Evolutionary conservation across 2,113 vertebrate genomes (phyloP), one percentile per base, ranked within the genome.

Genomic region (Microtus ochrogaster): DNA sequence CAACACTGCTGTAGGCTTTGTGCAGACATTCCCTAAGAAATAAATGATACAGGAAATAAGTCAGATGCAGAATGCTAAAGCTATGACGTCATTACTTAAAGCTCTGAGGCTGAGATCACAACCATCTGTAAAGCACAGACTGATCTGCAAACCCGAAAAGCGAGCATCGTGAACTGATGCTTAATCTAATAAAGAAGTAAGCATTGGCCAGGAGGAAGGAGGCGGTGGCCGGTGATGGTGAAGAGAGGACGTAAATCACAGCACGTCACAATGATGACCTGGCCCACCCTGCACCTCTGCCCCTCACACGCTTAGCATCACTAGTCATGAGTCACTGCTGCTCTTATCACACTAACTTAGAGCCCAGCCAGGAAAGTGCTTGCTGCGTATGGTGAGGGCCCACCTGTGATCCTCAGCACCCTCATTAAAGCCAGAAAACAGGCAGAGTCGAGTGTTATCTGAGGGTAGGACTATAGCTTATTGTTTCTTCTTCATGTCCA

Each of bases 401-500:
- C n/a, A 36, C 21, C 52, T 61, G 39, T 39, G 36, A 39, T 16
- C 36, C 79, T 22, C 21, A 14, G 61, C 61, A 66, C 28, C 39
- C 16, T 7, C 82, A 28, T 33, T 65, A 55, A 68, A 68, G 65
- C 4, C 13, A 3, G 52, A 88, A 70, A 47, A 81, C 28, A 73
- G 36, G 81, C 44, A 92, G 91, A 79, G 36, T 55, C 76, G 55
- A 91, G 9, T 24, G 91, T 87, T 84, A 68, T 49, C 47, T 97
- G 66, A 94, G 82, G 41, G 55, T 9, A 76, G 39, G 28, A 74
- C 89, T 41, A 49, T 0, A 92, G 22, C 11, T 24, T 8, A 78
- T 78, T 84, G 88, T 96, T 95, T 85, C 65, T 91, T 87, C 58
- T 88, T 44, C 21, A 39, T 47, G 24, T 41, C 89, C 33, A 85